These are phyloP conservation scores for Frieseomelitta varia DNA, from an alignment of 1,140 invertebrate genomes.

Conservation along the genomic window DNA sequence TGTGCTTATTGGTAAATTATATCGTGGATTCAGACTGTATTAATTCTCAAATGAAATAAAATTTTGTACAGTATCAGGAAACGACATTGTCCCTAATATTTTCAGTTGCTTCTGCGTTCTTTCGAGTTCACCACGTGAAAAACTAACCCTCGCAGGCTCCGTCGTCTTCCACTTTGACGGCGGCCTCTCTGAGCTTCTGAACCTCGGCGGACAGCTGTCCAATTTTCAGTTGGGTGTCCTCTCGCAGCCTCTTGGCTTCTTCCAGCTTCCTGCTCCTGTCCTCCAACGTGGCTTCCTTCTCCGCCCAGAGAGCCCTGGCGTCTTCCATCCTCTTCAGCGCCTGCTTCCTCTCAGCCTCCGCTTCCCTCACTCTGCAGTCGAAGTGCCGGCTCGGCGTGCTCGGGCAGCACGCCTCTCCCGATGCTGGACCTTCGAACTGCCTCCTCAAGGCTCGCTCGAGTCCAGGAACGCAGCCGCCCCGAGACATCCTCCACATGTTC, in stretches of 20 bases:
- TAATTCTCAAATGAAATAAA: too few species aligned
- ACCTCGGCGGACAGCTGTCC: slow-evolving; percentile 54
- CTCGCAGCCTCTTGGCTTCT: slow-evolving; percentile 57
- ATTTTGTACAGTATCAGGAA: too few species aligned
- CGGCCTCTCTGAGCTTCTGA: slow-evolving; percentile 28
- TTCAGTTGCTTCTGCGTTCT: too few species aligned
- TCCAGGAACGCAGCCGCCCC: slow-evolving; percentile 32
- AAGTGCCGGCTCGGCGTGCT: slow-evolving; percentile 70
- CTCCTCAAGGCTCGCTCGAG: slow-evolving; percentile 61
- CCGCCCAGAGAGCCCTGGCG: slow-evolving; percentile 61
- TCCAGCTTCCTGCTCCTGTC: slow-evolving; percentile 56
- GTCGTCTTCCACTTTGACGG: neutral
- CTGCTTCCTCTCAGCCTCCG: slow-evolving; percentile 72
- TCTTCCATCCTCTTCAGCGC: slow-evolving; percentile 65
- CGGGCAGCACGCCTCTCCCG: slow-evolving; percentile 44
- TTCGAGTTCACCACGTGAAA: too few species aligned
- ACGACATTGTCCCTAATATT: too few species aligned
- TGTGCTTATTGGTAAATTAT: too few species aligned
- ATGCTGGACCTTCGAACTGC: slow-evolving; percentile 60
- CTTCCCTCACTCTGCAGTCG: slow-evolving; percentile 68
- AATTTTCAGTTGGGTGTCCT: slow-evolving; percentile 54
- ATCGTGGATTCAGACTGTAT: too few species aligned
- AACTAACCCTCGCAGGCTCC: slow-evolving; percentile 40
- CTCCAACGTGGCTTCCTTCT: slow-evolving; percentile 64
- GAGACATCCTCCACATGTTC: slow-evolving; percentile 81